These are phyloP conservation scores for Epinephelus coioides DNA, from an alignment of 2,797 vertebrate species.

Conservation along the genomic window DNA sequence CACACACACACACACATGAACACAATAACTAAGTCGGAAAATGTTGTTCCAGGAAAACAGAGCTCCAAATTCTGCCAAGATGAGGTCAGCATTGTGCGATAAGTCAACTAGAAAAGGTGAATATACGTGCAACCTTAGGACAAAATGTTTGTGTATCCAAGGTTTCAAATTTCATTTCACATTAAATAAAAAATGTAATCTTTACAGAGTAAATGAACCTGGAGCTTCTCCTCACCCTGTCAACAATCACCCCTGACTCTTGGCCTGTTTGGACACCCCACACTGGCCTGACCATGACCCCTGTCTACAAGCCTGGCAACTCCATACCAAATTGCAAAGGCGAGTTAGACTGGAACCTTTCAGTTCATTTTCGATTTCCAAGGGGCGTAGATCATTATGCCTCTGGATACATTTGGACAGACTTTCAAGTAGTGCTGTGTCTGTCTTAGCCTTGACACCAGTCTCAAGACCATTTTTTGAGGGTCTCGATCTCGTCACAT, in stretches of 20 bases:
- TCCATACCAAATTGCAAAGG: too few relatives aligned
- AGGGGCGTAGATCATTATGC: too few relatives aligned
- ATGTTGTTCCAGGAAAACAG: conserved; percentile 47
- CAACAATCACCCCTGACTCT: conserved; percentile 10
- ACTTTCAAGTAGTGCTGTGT: too few relatives aligned
- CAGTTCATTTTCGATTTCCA: too few relatives aligned
- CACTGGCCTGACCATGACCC: conserved; percentile 31
- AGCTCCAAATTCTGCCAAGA: conserved; percentile 10
- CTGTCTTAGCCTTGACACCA: too few relatives aligned
- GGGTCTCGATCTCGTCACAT: too few relatives aligned
- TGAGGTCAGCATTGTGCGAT: conserved; percentile 14
- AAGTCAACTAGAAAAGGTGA: conserved; percentile 16
- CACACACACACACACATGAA: conserved; percentile 26
- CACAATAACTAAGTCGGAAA: conserved; percentile 33
- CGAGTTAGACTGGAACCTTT: too few relatives aligned
- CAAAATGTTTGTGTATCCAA: not conserved
- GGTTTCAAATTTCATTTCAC: conserved; percentile 4
- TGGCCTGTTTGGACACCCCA: conserved; percentile 37
- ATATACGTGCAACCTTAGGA: not conserved
- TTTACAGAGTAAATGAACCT: not conserved
- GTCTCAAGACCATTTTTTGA: too few relatives aligned
- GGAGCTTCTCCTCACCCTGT: not conserved
- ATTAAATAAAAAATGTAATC: not conserved
- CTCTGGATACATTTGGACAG: too few relatives aligned
- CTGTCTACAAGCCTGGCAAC: not conserved